Evolutionary conservation across 2,797 vertebrate genomes (phyloP).

Genomic region (Enteromius viviparus): DNA sequence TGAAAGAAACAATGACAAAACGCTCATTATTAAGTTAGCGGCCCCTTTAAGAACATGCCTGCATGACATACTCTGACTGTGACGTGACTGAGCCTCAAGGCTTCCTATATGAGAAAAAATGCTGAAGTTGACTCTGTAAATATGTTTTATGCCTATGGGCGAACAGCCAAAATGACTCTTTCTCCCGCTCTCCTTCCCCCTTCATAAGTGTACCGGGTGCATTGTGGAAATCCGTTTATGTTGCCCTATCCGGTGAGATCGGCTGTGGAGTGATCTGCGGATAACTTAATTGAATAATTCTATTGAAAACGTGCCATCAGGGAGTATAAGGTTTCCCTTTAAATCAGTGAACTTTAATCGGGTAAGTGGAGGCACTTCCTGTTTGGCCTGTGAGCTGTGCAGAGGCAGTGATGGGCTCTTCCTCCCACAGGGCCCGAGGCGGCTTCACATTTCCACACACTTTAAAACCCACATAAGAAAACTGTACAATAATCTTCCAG

Average conservation of each 20-base stretch:
- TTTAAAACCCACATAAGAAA: slow-evolving; percentile 11
- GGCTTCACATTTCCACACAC: slow-evolving; percentile 25
- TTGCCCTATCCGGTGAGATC: slow-evolving; percentile 48
- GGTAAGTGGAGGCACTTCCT: slow-evolving; percentile 55
- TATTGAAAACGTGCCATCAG: slow-evolving; percentile 63
- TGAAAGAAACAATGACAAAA: neutral
- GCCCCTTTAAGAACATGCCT: slow-evolving; percentile 3
- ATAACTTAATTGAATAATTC: slow-evolving; percentile 70
- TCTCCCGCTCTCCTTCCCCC: slow-evolving; percentile 3
- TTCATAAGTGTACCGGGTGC: slow-evolving; percentile 6
- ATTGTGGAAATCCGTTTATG: slow-evolving; percentile 49
- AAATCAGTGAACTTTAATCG: slow-evolving; percentile 61
- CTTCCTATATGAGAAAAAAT: slow-evolving; percentile 11
- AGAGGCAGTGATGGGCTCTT: slow-evolving; percentile 39
- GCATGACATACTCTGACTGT: neutral
- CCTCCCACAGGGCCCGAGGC: slow-evolving; percentile 34
- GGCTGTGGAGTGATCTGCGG: slow-evolving; percentile 62
- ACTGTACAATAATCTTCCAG: neutral
- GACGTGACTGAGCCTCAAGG: neutral
- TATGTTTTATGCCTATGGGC: slow-evolving; percentile 6
- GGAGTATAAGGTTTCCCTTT: slow-evolving; percentile 65
- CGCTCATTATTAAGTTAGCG: neutral
- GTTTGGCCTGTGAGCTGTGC: slow-evolving; percentile 49
- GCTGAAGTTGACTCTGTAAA: slow-evolving; percentile 1
- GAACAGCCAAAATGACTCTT: slow-evolving; percentile 12